phyloP scores from a whole-genome alignment of 23 tunicate species.

The Ascidia mentula region DNA sequence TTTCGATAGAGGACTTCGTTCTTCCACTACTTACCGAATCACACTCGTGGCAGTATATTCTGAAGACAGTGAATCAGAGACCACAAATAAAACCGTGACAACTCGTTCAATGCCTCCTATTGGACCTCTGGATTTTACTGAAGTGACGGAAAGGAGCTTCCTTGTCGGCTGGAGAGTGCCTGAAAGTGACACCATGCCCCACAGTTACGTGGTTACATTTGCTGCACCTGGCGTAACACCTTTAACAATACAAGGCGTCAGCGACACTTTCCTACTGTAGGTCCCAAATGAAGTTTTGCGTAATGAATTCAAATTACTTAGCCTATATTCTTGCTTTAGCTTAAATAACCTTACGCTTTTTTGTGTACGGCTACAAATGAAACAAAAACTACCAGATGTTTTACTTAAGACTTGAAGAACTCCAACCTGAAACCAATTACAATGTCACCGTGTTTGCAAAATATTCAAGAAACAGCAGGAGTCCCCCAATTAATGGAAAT shows the following conservation, averaged over 20 bases:
- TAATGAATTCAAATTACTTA: too few species aligned
- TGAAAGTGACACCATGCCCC: conserved; percentile 14
- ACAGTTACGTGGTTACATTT: conserved; percentile 50
- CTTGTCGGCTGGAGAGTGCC: conserved; percentile 48
- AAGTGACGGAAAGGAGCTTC: conserved; percentile 56
- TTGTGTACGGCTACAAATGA: too few species aligned
- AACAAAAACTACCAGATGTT: too few species aligned
- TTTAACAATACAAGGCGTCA: conserved; percentile 27
- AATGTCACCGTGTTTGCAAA: conserved; percentile 62
- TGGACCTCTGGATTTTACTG: conserved; percentile 47
- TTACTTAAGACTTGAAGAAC: conserved; percentile 43
- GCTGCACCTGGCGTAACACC: neutral
- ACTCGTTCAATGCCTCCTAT: conserved; percentile 54
- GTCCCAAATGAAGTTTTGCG: neutral
- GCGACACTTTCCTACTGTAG: conserved; percentile 1
- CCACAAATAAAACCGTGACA: conserved; percentile 12
- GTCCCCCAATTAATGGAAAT: conserved; percentile 33
- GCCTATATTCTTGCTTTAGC: too few species aligned
- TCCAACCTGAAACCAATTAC: conserved; percentile 39
- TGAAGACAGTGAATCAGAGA: neutral
- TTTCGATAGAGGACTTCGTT: conserved; percentile 27
- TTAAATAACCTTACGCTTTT: too few species aligned
- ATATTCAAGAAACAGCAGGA: conserved; percentile 32
- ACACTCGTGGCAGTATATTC: conserved; percentile 42
- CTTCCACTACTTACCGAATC: conserved; percentile 44